Base-by-base conservation (phyloP, 2,113 vertebrate species). In the Carlito syrichta region DNA sequence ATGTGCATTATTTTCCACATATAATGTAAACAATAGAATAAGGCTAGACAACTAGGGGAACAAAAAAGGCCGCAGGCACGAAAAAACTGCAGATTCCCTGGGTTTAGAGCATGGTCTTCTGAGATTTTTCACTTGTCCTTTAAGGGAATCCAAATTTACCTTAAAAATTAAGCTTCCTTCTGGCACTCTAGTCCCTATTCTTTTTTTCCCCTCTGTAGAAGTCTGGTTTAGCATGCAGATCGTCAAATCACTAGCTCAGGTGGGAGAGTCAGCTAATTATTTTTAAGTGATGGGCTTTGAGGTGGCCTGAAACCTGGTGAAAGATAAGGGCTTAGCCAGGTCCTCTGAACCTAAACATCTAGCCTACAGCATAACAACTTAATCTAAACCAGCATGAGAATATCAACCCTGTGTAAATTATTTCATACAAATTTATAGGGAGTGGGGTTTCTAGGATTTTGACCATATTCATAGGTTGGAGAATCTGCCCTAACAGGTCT, bases 1-100 rank as follows among this genome's bases (percentile, higher is more conserved):
- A 95, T 68, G 96, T 96, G 83, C 10, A 95, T 96, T 98, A 93
- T 97, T 98, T 98, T 96, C 95, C 98, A 97, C 96, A 97, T 74
- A 96, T 48, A 97, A 92, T 98, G 88, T 95, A 84, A 97, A 98
- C 95, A 96, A 86, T 69, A 74, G 93, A 92, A 84, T 73, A 98
- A 92, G 97, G 94, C 89, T 97, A 89, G 82, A 87, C 92, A 96
- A 97, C 97, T 83, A 92, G 92, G 88, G 95, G 95, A 97, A 94
- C 96, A 94, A 94, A 96, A 95, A 98, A 93, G 94, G 96, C 85
- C 97, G 93, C 68, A 96, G 98, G 97, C 90, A 96, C 58, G 83
- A 97, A 96, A 97, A 98, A 95, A 86, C 94, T 76, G 84, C 83
- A 93, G 96, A 96, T 97, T 98, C 98, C 85, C 97, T 43, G 83